A percentile compares a stretch with the other conserved stretches of the same genome.
These are phyloP conservation scores for Platyscapa corneri DNA, from an alignment of 1,140 invertebrate genomes.

Conservation along the genomic window DNA sequence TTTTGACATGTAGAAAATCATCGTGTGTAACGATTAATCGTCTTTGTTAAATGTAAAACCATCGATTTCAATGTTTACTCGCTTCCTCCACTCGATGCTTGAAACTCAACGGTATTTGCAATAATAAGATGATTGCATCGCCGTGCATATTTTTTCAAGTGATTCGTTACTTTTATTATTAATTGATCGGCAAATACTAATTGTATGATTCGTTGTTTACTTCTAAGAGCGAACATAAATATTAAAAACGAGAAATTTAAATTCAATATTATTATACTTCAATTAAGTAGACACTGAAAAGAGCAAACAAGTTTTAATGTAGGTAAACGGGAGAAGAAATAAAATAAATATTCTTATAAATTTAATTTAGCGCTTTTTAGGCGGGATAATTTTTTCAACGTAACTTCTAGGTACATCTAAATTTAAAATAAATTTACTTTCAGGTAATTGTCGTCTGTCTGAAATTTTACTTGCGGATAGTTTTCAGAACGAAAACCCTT, in stretches of 20 bases:
- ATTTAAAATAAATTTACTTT: not conserved
- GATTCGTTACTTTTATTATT: not conserved
- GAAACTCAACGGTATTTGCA: not conserved
- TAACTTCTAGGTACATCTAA: not conserved
- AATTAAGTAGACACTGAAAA: not conserved
- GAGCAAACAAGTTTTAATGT: not conserved
- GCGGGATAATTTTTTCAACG: not conserved
- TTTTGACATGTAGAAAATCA: not conserved
- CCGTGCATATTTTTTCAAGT: too few relatives aligned
- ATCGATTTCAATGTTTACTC: constrained; percentile 46
- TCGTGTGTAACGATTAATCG: not conserved
- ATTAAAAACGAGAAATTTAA: not conserved
- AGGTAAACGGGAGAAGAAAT: not conserved
- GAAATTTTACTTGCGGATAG: not conserved
- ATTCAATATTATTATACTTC: not conserved
- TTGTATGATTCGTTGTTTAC: not conserved
- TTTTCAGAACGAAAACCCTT: not conserved
- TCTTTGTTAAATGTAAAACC: constrained; percentile 50
- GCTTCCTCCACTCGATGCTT: not conserved
- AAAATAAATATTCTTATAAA: not conserved
- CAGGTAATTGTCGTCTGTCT: not conserved
- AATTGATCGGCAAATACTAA: not conserved
- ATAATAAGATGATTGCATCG: too few relatives aligned
- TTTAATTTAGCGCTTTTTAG: not conserved
- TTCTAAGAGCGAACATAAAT: not conserved